phyloP scores from a whole-genome alignment of 2,113 vertebrate genomes.

The Indri indri region DNA sequence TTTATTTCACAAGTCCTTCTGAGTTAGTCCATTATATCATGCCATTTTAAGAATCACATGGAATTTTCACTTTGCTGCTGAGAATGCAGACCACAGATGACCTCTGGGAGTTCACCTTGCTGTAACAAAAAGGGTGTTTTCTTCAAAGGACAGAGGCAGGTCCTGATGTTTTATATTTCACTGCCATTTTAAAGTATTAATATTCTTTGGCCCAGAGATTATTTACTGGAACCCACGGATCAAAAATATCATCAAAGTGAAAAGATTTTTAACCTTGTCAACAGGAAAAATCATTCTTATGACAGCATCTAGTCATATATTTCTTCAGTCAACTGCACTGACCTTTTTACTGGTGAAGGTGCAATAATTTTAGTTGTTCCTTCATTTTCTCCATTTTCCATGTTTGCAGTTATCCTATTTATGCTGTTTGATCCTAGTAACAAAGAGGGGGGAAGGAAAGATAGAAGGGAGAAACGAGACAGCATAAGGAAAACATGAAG shows the following conservation, averaged over 20 bases:
- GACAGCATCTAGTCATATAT: neutral
- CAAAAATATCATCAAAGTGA: constrained; percentile 10
- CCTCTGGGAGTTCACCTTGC: neutral
- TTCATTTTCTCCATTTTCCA: constrained; percentile 85
- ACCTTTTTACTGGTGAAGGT: constrained; percentile 89
- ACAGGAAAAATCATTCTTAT: neutral
- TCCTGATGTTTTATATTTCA: neutral
- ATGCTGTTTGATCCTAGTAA: constrained; percentile 81
- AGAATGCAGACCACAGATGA: neutral
- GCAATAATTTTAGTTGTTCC: constrained; percentile 86
- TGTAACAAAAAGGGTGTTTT: neutral
- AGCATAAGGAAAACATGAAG: neutral
- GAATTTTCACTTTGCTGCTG: neutral
- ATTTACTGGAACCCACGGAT: neutral
- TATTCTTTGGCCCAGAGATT: neutral
- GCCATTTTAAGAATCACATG: neutral
- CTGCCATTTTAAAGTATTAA: neutral
- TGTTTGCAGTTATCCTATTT: constrained; percentile 78
- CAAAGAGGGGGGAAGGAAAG: neutral
- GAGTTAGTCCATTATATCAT: neutral
- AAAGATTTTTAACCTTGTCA: neutral
- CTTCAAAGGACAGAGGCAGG: neutral
- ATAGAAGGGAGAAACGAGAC: neutral
- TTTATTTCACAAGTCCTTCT: neutral
- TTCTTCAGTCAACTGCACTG: constrained; percentile 4